Evolutionary conservation across 2,888 invertebrate species (phyloP), one percentile per base, ranked within the genome.

Genomic region (Automeris io): DNA sequence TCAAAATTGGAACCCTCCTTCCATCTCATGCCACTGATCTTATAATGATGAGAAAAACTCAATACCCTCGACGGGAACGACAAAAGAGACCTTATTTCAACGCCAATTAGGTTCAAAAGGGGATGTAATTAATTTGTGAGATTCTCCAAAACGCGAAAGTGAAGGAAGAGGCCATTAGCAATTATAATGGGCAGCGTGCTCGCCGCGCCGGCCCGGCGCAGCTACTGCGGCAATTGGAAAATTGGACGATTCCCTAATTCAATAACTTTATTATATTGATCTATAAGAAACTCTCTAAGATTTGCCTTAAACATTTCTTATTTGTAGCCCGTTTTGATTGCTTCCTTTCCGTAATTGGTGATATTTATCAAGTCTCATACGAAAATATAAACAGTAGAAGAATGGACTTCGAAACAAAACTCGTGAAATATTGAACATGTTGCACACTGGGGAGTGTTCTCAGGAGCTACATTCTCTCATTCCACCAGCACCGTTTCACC

Each of bases 121-220:
- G 8, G 9, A 9, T 13, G 26, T 26, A 18, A 26, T 40, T 18
- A 12, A 31, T 29, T 31, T 47, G 46, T 37, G 34, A 34, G 16
- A 34, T 42, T 37, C 24, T 39, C 39, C 39, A 34, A 40, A 31
- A 26, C 70, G 64, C 65, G 58, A 64, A 66, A 63, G 68, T 62
- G 57, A 50, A 51, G 57, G 43, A 47, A 44, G 45, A 18, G 54
- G 51, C 63, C 74, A 81, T 80, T 79, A 80, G 76, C 79, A 80
- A 80, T 81, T 81, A 77, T 79, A 81, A 80, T 79, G 58, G 65
- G 50, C 58, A 61, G 53, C 66, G 71, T 67, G 61, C 58, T 58
- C 41, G 39, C 41, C 25, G 38, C 36, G 34, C 39, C 22, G 35
- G 31, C 32, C 25, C 24, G 9, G 25, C 8, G 13, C 8, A 19